Conservation (phyloP, 2,888 invertebrate genomes). For the Euplexia lucipara region DNA sequence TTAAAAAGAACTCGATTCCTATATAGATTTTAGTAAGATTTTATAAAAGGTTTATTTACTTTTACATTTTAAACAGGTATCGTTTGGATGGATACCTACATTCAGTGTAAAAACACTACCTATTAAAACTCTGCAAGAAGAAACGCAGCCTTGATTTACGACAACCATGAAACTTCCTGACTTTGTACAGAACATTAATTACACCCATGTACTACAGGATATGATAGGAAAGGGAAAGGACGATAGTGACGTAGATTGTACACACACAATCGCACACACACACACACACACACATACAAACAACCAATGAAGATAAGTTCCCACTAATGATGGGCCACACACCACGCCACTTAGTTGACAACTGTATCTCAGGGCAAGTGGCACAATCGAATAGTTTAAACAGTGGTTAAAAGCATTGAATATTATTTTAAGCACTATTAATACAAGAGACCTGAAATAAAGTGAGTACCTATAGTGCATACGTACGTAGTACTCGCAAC, state of each 20-base stretch:
- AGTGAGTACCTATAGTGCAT: too few species aligned
- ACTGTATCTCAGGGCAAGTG: slow-evolving; percentile 64
- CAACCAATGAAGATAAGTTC: slow-evolving; percentile 73
- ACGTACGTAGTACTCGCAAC: too few species aligned
- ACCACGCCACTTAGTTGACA: slow-evolving; percentile 70
- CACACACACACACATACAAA: slow-evolving; percentile 18
- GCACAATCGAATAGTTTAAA: slow-evolving; percentile 42
- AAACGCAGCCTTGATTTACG: not conserved
- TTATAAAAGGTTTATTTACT: too few species aligned
- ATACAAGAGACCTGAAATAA: too few species aligned
- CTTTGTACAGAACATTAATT: slow-evolving; percentile 44
- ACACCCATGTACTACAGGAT: slow-evolving; percentile 35
- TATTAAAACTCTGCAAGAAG: not conserved
- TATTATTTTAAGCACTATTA: too few species aligned
- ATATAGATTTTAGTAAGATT: too few species aligned
- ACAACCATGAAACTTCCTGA: slow-evolving; percentile 4
- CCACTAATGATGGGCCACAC: slow-evolving; percentile 74
- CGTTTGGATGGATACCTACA: too few species aligned
- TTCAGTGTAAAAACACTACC: not conserved
- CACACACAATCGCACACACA: slow-evolving; percentile 37
- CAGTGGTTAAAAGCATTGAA: slow-evolving; percentile 10
- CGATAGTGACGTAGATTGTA: slow-evolving; percentile 41
- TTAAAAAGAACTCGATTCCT: too few species aligned
- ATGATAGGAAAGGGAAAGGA: slow-evolving; percentile 41
- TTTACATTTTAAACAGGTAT: too few species aligned